These are phyloP conservation scores for Dynastes grantii DNA, from an alignment of 2,888 invertebrate species.

Conservation along the genomic window DNA sequence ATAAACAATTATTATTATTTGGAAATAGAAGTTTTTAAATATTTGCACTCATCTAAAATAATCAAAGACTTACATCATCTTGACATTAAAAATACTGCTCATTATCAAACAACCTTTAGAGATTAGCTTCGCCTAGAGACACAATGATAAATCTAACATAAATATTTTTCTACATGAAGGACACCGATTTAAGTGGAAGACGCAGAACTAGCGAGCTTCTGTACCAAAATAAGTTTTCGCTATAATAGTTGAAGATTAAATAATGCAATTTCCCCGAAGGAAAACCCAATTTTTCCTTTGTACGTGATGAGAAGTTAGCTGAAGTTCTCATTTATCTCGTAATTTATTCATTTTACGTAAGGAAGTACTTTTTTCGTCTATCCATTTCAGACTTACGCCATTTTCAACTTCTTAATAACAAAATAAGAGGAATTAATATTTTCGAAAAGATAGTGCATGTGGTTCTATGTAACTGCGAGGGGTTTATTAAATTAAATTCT, in stretches of 20 bases:
- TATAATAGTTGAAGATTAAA: background rate
- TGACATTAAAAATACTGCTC: too few species aligned
- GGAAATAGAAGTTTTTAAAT: too few species aligned
- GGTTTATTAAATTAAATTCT: too few species aligned
- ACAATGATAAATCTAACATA: too few species aligned
- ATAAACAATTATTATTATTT: too few species aligned
- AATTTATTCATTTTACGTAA: conserved; percentile 5
- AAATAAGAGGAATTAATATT: conserved; percentile 11
- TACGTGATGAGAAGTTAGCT: background rate
- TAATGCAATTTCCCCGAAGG: background rate
- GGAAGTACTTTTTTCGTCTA: background rate
- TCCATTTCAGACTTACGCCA: background rate
- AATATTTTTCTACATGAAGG: background rate
- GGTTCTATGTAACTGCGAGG: too few species aligned
- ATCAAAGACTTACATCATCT: too few species aligned
- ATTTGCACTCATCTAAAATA: too few species aligned
- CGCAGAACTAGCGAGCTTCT: background rate
- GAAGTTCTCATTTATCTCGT: conserved; percentile 16
- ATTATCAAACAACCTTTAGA: too few species aligned
- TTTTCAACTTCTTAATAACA: background rate
- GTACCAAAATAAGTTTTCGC: background rate
- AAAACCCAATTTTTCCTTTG: conserved; percentile 11
- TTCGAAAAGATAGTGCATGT: background rate
- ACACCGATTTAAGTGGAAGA: background rate
- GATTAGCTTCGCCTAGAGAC: too few species aligned